phyloP scores from a whole-genome alignment of 30 jellyfish, hydroid and myxozoan species.

The Cassiopea xamachana region DNA sequence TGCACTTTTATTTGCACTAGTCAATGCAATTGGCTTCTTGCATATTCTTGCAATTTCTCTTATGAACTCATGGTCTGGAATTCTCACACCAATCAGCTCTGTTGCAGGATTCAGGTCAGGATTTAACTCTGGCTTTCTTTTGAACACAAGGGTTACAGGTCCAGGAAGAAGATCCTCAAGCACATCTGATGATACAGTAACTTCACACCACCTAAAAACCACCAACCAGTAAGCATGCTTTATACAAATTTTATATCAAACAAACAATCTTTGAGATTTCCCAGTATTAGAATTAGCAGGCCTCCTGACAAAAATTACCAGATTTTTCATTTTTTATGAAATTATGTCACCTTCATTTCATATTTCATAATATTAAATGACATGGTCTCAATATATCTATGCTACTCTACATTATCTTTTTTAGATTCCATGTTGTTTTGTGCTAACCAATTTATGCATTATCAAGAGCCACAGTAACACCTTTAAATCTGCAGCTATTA shows the following conservation, averaged over 20 bases:
- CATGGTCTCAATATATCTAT: too few species aligned
- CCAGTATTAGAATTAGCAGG: too few species aligned
- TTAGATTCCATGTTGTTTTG: too few species aligned
- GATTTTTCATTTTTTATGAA: too few species aligned
- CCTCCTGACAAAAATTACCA: too few species aligned
- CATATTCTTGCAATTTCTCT: slow-evolving; percentile 83
- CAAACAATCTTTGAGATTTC: background rate
- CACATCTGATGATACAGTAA: slow-evolving; percentile 63
- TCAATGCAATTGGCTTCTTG: slow-evolving; percentile 88
- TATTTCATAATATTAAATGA: too few species aligned
- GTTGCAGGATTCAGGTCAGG: slow-evolving; percentile 87
- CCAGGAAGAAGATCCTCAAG: slow-evolving; percentile 93
- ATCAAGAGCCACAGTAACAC: too few species aligned
- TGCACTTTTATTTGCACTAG: slow-evolving; percentile 88
- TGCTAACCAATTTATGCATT: too few species aligned
- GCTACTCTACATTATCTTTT: too few species aligned
- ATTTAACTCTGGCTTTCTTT: slow-evolving; percentile 73
- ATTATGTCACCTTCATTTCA: too few species aligned
- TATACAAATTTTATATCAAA: background rate
- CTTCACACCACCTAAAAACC: slow-evolving; percentile 88
- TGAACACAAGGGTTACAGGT: slow-evolving; percentile 87
- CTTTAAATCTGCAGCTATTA: too few species aligned
- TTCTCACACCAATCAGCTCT: slow-evolving; percentile 81
- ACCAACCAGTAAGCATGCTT: background rate
- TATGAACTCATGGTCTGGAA: slow-evolving; percentile 79